Conservation (phyloP, 2,888 invertebrate genomes). For the Rhopalosiphum nymphaeae region DNA sequence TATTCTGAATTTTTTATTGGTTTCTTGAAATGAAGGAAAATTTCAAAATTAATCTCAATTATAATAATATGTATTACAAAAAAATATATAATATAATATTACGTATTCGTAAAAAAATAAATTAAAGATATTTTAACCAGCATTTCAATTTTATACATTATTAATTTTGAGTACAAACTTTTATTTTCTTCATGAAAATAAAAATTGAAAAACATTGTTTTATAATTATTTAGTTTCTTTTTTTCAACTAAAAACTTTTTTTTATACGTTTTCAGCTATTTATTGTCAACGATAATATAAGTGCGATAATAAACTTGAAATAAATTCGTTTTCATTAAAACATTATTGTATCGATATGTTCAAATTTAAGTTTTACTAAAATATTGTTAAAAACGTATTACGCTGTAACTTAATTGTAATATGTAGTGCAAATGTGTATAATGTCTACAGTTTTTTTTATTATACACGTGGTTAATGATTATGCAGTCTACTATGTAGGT, state of each 20-base stretch:
- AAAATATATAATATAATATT: too few species aligned
- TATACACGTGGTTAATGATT: too few species aligned
- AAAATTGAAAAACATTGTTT: not conserved
- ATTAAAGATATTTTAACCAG: not conserved
- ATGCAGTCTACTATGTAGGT: not conserved
- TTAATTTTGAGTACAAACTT: not conserved
- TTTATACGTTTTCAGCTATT: not conserved
- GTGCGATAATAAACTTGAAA: not conserved
- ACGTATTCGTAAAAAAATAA: not conserved
- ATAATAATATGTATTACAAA: not conserved
- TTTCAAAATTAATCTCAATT: not conserved
- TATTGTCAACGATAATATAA: not conserved
- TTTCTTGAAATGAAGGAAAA: not conserved
- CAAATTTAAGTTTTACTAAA: not conserved
- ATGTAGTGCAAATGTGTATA: not conserved
- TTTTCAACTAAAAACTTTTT: not conserved
- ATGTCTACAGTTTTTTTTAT: not conserved
- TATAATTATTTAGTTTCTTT: not conserved
- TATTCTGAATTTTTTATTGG: not conserved
- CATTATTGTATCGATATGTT: not conserved
- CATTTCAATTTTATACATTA: not conserved
- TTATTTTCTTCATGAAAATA: not conserved
- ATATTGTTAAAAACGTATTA: not conserved
- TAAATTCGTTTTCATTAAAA: not conserved
- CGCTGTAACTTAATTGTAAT: not conserved